Evolutionary conservation across 2,797 vertebrate species (phyloP), one percentile per base, ranked within the genome.

Genomic region (Pseudopleuronectes americanus): DNA sequence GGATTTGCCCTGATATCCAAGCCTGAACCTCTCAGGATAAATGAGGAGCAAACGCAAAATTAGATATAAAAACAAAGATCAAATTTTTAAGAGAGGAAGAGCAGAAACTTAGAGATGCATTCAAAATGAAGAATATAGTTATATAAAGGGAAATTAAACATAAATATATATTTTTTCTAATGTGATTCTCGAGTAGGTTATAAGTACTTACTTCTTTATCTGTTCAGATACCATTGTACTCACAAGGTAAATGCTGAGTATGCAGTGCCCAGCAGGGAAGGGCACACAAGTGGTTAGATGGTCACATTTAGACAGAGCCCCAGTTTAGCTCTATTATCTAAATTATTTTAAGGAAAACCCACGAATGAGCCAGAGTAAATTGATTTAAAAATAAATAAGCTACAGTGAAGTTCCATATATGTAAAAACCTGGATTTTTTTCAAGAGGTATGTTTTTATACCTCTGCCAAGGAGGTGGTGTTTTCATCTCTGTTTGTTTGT

Each of bases 41-140:
- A 80, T 60, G 59, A 64, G 56, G 45, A 73, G 51, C 47, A 73
- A 67, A 77, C 14, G 10, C 10, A 14, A 41, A 14, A 41, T 41
- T 41, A 4, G 65, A 38, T 56, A n/a, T 66, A 67, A 76, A 67
- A 78, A 55, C 76, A 91, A 81, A 72, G 59, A 85, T 81, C 19
- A 24, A 21, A 22, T 60, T 38, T 24, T 3, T 75, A 48, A 73
- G 19, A 33, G 78, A 56, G 66, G 68, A 41, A 41, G 38, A 41
- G 38, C 38, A 14, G 12, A 41, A 41, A 28, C 28, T 28, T 28
- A 28, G 1, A 28, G 28, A 28, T 28, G 28, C 28, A 28, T 28
- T 28, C 6, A 28, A 28, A 28, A 28, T 28, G 6, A 28, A 28
- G 6, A 28, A 28, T 6, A 1, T 6, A 31, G 28, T 31, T 8